Conservation (phyloP, 1,140 invertebrate species). For the Dendroctonus valens region DNA sequence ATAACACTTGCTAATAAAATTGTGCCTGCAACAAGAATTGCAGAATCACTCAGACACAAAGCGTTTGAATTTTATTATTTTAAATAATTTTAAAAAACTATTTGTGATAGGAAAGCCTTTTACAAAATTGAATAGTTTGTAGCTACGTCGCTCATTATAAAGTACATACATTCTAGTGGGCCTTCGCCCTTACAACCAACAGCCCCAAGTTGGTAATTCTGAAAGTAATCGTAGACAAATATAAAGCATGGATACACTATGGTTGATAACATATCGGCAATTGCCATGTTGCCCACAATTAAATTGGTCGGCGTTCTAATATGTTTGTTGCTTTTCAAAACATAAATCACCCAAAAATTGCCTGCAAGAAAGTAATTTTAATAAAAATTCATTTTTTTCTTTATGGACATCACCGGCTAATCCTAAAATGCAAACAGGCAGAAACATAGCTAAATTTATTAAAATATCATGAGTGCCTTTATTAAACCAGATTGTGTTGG, state of each 20-base stretch:
- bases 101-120: not conserved
- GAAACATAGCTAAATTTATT: conserved; percentile 11
- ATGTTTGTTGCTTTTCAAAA: conserved; percentile 65
- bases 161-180: conserved; percentile 61
- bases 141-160: not conserved
- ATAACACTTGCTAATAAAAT: conserved; percentile 71
- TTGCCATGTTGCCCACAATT: conserved; percentile 76
- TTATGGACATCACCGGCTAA: conserved; percentile 12
- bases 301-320: conserved; percentile 76
- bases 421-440: conserved; percentile 19
- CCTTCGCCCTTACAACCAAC: conserved; percentile 70
- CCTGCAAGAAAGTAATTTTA: conserved; percentile 45
- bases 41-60: too few species aligned
- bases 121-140: not conserved
- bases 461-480: conserved; percentile 21
- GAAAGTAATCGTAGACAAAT: conserved; percentile 64
- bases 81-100: not conserved
- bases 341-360: conserved; percentile 68
- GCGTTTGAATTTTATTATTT: not conserved
- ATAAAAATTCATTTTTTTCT: not conserved
- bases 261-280: conserved; percentile 73
- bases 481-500: conserved; percentile 26
- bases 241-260: conserved; percentile 71
- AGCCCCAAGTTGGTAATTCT: conserved; percentile 70
- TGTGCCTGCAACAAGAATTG: conserved; percentile 53